Conservation (phyloP, 2,113 vertebrate genomes). For the Pandion haliaetus region DNA sequence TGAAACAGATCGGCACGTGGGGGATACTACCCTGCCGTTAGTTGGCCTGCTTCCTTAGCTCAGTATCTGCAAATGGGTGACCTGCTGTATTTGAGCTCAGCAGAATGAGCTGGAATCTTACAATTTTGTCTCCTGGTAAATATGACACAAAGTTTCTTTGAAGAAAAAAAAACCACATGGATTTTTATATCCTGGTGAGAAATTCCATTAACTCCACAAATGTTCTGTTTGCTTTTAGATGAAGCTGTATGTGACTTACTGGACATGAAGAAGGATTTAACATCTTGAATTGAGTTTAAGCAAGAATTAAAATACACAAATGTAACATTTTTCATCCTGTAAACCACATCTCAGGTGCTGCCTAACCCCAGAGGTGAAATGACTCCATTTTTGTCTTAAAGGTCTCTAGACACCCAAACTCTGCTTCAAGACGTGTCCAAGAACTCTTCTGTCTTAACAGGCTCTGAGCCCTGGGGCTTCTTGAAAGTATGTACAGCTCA, state of each 20-base stretch:
- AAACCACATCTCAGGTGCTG: not conserved
- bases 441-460: not conserved
- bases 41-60: not conserved
- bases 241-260: not conserved
- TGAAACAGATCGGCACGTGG: not conserved
- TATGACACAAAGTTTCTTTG: not conserved
- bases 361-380: not conserved
- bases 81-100: not conserved
- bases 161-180: not conserved
- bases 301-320: not conserved
- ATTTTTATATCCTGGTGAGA: not conserved
- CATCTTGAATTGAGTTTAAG: not conserved
- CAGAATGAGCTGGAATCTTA: not conserved
- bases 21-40: not conserved
- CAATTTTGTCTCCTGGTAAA: not conserved
- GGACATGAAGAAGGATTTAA: not conserved
- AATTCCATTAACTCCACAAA: not conserved
- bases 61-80: not conserved
- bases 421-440: not conserved
- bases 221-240: not conserved
- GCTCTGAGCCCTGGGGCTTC: not conserved
- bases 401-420: not conserved
- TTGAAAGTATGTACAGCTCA: not conserved
- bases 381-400: not conserved
- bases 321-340: not conserved